Percentiles rank a stretch among this genome's conserved stretches.
Conservation (phyloP, 2,797 vertebrate genomes). For the Gouania willdenowi region DNA sequence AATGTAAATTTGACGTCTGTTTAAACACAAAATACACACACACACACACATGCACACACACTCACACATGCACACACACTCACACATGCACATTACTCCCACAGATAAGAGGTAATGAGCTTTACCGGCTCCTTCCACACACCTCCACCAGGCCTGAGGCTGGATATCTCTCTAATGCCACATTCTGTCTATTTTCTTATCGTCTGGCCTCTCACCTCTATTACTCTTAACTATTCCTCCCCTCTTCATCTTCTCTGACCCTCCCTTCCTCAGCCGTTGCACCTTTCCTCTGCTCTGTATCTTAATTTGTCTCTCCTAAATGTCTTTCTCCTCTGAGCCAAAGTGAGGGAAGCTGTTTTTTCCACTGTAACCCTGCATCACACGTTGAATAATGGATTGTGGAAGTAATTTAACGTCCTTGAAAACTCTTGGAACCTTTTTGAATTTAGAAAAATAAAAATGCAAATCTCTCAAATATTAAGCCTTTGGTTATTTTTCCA, state of each 20-base stretch:
- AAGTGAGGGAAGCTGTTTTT: not conserved
- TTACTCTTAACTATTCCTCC: constrained; percentile 56
- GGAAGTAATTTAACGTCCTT: too few species aligned
- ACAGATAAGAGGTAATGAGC: constrained; percentile 73
- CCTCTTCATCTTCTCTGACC: constrained; percentile 20
- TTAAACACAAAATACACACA: constrained; percentile 5
- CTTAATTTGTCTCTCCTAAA: constrained; percentile 3
- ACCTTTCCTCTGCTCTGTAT: constrained; percentile 20
- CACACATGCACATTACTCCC: constrained; percentile 24
- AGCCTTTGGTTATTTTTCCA: too few species aligned
- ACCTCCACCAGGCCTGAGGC: constrained; percentile 49
- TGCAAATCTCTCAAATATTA: too few species aligned
- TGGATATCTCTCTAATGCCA: constrained; percentile 51
- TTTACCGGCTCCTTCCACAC: constrained; percentile 50
- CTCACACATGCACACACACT: constrained; percentile 2
- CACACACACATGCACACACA: constrained; percentile 2
- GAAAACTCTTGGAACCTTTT: too few species aligned
- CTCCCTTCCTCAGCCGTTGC: constrained; percentile 26
- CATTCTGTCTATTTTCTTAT: constrained; percentile 65
- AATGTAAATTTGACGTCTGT: constrained; percentile 43
- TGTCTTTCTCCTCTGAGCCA: constrained; percentile 5
- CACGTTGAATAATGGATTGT: too few species aligned
- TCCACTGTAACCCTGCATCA: too few species aligned
- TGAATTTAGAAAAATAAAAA: too few species aligned
- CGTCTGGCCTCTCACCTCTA: constrained; percentile 63